phyloP scores from a whole-genome alignment of 2,797 vertebrate species.

The Pipistrellus kuhlii region DNA sequence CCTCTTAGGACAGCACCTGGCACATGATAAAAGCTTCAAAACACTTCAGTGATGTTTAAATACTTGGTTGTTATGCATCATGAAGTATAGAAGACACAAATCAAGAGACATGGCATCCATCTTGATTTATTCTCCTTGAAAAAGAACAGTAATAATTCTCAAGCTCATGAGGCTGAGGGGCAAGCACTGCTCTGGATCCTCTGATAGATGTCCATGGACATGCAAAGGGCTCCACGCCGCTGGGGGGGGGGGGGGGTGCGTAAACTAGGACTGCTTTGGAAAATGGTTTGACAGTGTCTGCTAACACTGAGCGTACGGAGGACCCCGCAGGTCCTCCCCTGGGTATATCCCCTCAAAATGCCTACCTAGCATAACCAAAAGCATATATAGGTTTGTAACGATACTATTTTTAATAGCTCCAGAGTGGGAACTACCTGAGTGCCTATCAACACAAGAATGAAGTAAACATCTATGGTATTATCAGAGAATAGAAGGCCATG shows the following conservation, averaged over 20 bases:
- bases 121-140: slow-evolving; percentile 43
- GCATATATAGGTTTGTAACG: not conserved
- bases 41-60: not conserved
- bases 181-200: not conserved
- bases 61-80: not conserved
- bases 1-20: not conserved
- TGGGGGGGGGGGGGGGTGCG: not conserved
- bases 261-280: not conserved
- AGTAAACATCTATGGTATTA: not conserved
- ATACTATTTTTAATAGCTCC: not conserved
- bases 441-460: not conserved
- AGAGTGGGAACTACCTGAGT: not conserved
- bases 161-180: not conserved
- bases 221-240: not conserved
- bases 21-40: not conserved
- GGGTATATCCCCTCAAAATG: not conserved
- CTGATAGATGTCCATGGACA: not conserved
- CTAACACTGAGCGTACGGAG: not conserved
- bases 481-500: not conserved
- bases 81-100: not conserved
- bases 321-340: not conserved
- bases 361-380: not conserved
- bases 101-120: not conserved
- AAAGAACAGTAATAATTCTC: not conserved
- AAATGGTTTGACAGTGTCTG: not conserved